Evolutionary conservation across 2,113 vertebrate species (phyloP), one percentile per base, ranked within the genome.

Genomic region (Toxotes jaculatrix): DNA sequence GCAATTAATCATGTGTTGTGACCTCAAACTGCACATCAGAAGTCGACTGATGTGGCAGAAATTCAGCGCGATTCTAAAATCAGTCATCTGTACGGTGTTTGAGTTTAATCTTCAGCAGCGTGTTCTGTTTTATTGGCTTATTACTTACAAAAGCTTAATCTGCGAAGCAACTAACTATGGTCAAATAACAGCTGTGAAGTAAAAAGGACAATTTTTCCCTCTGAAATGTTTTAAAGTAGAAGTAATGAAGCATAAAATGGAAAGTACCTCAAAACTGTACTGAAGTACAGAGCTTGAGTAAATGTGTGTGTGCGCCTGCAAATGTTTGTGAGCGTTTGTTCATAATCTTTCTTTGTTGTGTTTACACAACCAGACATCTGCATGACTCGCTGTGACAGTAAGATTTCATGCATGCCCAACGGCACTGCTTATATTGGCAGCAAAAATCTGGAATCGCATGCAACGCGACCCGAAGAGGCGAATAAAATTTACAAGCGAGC

Each of bases 401-500:
- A 55, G 49, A 72, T 51, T 65, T 34, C 64, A 73, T 43, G 38
- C 79, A 34, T 47, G 55, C 53, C 23, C 40, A 59, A 45, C 8
- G 38, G 32, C 32, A 13, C n/a, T 36, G 27, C 11, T 82, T 53
- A 43, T 34, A 34, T 31, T 53, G 19, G 36, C 34, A 49, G 42
- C 19, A 36, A 62, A 45, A 71, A 60, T 31, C 13, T 31, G 49
- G n/a, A 67, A 72, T 63, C 13, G 16, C 27, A 61, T 32, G 42
- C 16, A 71, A 42, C 7, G 3, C 4, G 5, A 31, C 7, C 7
- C 17, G 16, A 56, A 63, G 21, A 38, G 7, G 8, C 36, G 27
- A 79, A 47, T 56, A 31, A 27, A 3, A 57, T 75, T 82, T 36
- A 49, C 55, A 74, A 7, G 56, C 51, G 56, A 68, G 31, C 73